phyloP scores from a whole-genome alignment of 2,888 invertebrate species.

The Agrotis ipsilon region DNA sequence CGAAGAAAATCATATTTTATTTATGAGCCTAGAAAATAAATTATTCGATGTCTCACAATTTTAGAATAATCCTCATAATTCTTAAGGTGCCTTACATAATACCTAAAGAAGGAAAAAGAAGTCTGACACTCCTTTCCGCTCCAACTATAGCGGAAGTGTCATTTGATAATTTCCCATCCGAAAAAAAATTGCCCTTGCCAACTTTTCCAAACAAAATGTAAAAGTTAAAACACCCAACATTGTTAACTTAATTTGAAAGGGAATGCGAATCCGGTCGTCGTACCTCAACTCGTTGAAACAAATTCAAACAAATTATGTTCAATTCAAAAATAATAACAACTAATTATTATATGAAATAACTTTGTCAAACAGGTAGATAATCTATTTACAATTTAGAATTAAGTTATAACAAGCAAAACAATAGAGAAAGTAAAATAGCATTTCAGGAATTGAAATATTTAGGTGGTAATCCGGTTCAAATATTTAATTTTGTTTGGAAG shows the following conservation, averaged over 20 bases:
- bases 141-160: too few species aligned
- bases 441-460: conserved; percentile 38
- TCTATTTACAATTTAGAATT: conserved; percentile 43
- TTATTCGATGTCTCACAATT: background rate
- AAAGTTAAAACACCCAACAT: conserved; percentile 1
- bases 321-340: conserved; percentile 51
- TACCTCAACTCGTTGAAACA: conserved; percentile 21
- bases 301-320: conserved; percentile 44
- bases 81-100: background rate
- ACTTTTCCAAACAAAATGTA: background rate
- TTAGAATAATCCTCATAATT: background rate
- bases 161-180: too few species aligned
- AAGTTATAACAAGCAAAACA: conserved; percentile 24
- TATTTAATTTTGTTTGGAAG: background rate
- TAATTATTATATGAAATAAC: conserved; percentile 43
- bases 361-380: conserved; percentile 46
- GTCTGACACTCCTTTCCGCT: too few species aligned
- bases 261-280: conserved; percentile 21
- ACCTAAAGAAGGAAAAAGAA: background rate
- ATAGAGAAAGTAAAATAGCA: conserved; percentile 11
- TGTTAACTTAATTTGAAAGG: conserved; percentile 9
- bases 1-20: background rate
- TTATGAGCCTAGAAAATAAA: background rate
- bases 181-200: too few species aligned
- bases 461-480: conserved; percentile 2